phyloP scores from a whole-genome alignment of 2,888 invertebrate genomes.

The Tuberolachnus salignus region DNA sequence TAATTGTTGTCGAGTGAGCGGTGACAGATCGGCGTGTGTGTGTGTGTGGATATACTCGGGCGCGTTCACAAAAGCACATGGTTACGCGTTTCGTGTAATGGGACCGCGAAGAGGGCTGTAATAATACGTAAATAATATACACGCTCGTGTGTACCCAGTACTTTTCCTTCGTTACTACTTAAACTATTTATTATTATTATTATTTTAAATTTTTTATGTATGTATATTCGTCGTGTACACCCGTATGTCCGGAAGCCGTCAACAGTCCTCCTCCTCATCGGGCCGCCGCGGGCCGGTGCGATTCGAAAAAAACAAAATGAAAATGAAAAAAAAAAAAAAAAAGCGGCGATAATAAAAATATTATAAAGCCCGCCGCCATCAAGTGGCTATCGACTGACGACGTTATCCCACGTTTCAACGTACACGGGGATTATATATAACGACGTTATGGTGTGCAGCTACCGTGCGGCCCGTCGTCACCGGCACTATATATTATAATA shows the following conservation, averaged over 20 bases:
- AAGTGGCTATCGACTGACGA: constrained; percentile 53
- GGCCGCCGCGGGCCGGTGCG: not conserved
- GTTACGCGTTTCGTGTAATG: constrained; percentile 12
- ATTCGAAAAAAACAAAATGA: no score
- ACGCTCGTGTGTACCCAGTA: not conserved
- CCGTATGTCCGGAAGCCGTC: constrained; percentile 51
- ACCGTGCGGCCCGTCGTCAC: not conserved
- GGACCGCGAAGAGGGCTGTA: constrained; percentile 31
- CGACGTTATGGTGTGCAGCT: not conserved
- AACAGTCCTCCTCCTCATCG: constrained; percentile 37
- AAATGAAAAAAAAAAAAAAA: no score
- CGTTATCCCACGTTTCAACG: constrained; percentile 49
- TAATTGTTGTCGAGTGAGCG: constrained; percentile 50
- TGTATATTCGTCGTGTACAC: not conserved
- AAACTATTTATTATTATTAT: constrained; percentile 18
- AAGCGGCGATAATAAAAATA: constrained; percentile 25
- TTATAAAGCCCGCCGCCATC: constrained; percentile 9
- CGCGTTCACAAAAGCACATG: not conserved
- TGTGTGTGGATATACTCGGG: not conserved
- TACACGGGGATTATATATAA: no score
- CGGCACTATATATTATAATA: no score
- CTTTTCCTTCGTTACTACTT: not conserved
- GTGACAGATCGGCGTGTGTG: constrained; percentile 38
- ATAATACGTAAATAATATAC: not conserved
- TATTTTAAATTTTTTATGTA: not conserved